Evolutionary conservation across 2,888 invertebrate species (phyloP).

Genomic region (Tortricodes alternella): DNA sequence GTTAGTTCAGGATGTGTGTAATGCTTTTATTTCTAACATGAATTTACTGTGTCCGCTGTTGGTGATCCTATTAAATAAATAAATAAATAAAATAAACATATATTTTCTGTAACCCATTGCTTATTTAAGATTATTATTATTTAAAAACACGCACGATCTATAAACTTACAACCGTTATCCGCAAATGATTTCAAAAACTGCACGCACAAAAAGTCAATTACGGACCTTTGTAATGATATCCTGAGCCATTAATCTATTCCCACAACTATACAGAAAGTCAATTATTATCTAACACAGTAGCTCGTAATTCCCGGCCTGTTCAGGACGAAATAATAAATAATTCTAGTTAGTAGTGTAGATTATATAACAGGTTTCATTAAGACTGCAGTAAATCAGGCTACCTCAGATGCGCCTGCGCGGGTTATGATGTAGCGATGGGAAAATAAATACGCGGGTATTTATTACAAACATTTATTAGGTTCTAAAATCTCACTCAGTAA

Average conservation of each 20-base stretch:
- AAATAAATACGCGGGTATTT: constrained; percentile 6
- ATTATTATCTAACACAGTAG: constrained; percentile 76
- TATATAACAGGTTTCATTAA: constrained; percentile 81
- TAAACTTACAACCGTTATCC: no score
- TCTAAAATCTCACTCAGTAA: no score
- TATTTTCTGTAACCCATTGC: no score
- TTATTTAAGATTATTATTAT: no score
- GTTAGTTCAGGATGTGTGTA: no score
- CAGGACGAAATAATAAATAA: constrained; percentile 79
- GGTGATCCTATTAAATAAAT: no score
- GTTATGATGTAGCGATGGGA: constrained; percentile 55
- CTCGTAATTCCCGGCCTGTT: constrained; percentile 63
- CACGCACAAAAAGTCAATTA: constrained; percentile 21
- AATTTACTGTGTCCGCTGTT: no score
- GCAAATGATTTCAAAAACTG: neutral
- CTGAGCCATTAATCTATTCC: constrained; percentile 23
- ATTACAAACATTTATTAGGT: no score
- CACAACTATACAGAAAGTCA: constrained; percentile 55
- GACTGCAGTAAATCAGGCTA: constrained; percentile 76
- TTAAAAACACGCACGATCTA: no score
- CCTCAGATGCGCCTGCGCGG: constrained; percentile 70
- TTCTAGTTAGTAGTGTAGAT: no score
- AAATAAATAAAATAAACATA: no score
- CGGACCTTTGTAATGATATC: constrained; percentile 29
- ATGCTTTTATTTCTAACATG: no score